Evolutionary conservation across 2,797 vertebrate genomes (phyloP).

Genomic region (Todus mexicanus): DNA sequence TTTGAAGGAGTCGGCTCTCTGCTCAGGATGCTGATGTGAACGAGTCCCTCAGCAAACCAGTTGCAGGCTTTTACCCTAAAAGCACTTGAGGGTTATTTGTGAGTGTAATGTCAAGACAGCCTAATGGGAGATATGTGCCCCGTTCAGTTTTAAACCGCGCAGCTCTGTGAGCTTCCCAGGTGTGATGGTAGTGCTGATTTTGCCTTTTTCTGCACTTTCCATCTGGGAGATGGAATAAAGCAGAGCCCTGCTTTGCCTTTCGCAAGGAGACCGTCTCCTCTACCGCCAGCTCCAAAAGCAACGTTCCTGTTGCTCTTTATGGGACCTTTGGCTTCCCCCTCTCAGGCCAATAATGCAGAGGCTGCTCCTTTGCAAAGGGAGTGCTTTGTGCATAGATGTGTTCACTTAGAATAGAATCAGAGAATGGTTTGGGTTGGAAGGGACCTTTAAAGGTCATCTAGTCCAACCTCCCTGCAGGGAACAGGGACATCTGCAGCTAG

Average conservation of each 20-base stretch:
- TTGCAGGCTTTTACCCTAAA: conserved; percentile 61
- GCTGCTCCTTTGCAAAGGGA: not conserved
- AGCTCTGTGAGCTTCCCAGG: conserved; percentile 21
- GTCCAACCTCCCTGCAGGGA: not conserved
- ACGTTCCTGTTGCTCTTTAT: not conserved
- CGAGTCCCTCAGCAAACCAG: conserved; percentile 44
- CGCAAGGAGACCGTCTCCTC: conserved; percentile 29
- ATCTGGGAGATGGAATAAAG: conserved; percentile 29
- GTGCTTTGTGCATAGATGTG: not conserved
- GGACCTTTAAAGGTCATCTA: not conserved
- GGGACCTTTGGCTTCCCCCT: conserved; percentile 11
- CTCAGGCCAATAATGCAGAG: not conserved
- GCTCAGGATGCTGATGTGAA: not conserved
- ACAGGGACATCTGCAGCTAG: not conserved
- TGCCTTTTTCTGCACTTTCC: conserved; percentile 40
- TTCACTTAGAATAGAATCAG: not conserved
- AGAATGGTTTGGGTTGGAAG: not conserved
- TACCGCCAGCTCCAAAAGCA: not conserved
- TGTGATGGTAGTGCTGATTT: conserved; percentile 50
- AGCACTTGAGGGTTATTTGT: conserved; percentile 40
- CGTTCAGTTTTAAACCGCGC: not conserved
- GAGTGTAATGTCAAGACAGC: conserved; percentile 42
- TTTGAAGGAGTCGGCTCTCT: conserved; percentile 38
- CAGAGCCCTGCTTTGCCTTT: not conserved
- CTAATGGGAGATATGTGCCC: conserved; percentile 18